Evolutionary conservation across 2,888 invertebrate species (phyloP).

Genomic region (Orgyia antiqua): DNA sequence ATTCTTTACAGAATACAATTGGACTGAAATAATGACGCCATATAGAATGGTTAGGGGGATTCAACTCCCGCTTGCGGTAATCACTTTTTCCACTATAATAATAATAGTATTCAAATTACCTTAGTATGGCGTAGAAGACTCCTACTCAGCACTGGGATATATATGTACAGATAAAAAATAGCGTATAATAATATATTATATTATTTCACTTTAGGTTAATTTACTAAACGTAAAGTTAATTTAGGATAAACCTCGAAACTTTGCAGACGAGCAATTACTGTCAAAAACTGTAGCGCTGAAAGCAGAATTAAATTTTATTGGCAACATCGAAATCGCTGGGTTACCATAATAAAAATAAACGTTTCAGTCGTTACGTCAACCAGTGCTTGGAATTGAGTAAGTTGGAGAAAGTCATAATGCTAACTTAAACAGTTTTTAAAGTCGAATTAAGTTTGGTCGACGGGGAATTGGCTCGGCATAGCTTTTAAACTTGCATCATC

Average conservation of each 20-base stretch:
- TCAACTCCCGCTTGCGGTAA: no score
- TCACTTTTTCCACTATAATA: no score
- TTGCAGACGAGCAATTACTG: constrained; percentile 23
- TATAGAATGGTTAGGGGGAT: no score
- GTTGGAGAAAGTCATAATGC: constrained; percentile 27
- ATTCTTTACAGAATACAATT: no score
- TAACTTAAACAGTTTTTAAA: constrained; percentile 32
- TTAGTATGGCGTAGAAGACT: no score
- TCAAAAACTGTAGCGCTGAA: constrained; percentile 26
- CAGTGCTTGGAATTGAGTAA: constrained; percentile 29
- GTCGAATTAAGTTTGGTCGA: constrained; percentile 24
- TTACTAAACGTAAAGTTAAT: no score
- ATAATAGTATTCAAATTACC: no score
- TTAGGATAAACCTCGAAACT: constrained; percentile 19
- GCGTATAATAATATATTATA: no score
- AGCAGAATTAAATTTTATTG: constrained; percentile 27
- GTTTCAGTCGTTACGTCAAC: constrained; percentile 29
- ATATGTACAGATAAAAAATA: no score
- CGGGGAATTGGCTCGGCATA: constrained; percentile 15
- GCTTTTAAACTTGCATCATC: constrained; percentile 30
- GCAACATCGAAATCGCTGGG: constrained; percentile 26
- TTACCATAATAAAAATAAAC: constrained; percentile 35
- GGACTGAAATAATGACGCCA: no score
- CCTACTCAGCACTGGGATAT: no score
- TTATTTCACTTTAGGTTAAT: no score